Percentiles rank a stretch among this genome's conserved stretches.
These are phyloP conservation scores for Carcina quercana DNA, from an alignment of 2,888 invertebrate genomes.

Conservation along the genomic window DNA sequence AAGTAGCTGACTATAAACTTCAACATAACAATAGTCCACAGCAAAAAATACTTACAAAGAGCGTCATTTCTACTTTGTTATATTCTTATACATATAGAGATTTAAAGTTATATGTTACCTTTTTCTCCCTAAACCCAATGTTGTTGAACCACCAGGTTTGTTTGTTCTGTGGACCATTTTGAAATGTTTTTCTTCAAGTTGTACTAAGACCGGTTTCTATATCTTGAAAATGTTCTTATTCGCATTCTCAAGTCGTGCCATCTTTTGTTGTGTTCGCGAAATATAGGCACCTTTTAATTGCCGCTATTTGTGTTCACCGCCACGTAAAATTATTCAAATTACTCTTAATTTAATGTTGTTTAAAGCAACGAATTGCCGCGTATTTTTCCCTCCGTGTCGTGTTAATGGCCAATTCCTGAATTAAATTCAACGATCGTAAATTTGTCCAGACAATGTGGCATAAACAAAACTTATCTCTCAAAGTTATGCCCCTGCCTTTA, in stretches of 20 bases:
- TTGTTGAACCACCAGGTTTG: too few relatives aligned
- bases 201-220: too few relatives aligned
- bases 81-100: too few relatives aligned
- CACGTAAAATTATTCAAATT: conserved; percentile 67
- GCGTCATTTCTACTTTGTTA: too few relatives aligned
- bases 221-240: not conserved
- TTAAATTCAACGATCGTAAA: conserved; percentile 56
- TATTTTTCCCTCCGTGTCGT: conserved; percentile 52
- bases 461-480: conserved; percentile 58
- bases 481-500: conserved; percentile 42
- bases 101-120: too few relatives aligned
- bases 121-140: too few relatives aligned
- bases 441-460: conserved; percentile 42
- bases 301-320: conserved; percentile 58
- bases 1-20: too few relatives aligned
- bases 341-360: conserved; percentile 59
- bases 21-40: too few relatives aligned
- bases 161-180: too few relatives aligned
- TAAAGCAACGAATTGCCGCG: conserved; percentile 50
- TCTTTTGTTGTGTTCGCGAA: conserved; percentile 31
- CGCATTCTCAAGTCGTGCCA: conserved; percentile 1
- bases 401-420: conserved; percentile 56
- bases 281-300: conserved; percentile 51
- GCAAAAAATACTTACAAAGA: too few relatives aligned
- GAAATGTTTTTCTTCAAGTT: too few relatives aligned